These are phyloP conservation scores for Protomyctophum bolini DNA, from an alignment of 2,113 vertebrate genomes.

Conservation along the genomic window DNA sequence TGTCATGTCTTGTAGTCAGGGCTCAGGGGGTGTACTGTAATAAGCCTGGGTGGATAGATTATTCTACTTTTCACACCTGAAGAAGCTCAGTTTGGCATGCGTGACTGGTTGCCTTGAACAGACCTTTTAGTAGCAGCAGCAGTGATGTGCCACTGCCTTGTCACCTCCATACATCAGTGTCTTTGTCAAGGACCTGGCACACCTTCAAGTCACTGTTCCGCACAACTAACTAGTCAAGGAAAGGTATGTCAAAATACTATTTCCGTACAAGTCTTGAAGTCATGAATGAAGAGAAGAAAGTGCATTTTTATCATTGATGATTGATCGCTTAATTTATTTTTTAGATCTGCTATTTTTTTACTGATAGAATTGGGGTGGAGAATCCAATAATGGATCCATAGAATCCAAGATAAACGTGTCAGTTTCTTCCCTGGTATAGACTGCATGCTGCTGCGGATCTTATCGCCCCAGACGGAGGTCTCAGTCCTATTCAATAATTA, in stretches of 20 bases:
- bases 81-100: constrained; percentile 17
- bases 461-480: too few species aligned
- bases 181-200: constrained; percentile 29
- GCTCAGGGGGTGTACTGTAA: neutral
- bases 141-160: constrained; percentile 13
- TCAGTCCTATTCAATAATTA: too few species aligned
- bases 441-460: too few species aligned
- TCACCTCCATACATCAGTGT: constrained; percentile 43
- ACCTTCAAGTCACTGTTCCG: constrained; percentile 35
- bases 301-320: too few species aligned
- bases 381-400: too few species aligned
- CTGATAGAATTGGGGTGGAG: too few species aligned
- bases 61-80: constrained; percentile 21
- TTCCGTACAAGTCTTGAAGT: too few species aligned
- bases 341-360: too few species aligned
- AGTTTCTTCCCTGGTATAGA: too few species aligned
- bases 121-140: constrained; percentile 31
- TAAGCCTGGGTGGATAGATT: constrained; percentile 1
- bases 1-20: constrained; percentile 15
- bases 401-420: too few species aligned
- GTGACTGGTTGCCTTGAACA: constrained; percentile 31
- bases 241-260: neutral
- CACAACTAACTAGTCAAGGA: neutral
- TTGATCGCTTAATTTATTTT: too few species aligned
- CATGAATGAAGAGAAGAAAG: too few species aligned